These are phyloP conservation scores for Narcine bancroftii DNA, from an alignment of 2,113 vertebrate genomes.

Conservation along the genomic window DNA sequence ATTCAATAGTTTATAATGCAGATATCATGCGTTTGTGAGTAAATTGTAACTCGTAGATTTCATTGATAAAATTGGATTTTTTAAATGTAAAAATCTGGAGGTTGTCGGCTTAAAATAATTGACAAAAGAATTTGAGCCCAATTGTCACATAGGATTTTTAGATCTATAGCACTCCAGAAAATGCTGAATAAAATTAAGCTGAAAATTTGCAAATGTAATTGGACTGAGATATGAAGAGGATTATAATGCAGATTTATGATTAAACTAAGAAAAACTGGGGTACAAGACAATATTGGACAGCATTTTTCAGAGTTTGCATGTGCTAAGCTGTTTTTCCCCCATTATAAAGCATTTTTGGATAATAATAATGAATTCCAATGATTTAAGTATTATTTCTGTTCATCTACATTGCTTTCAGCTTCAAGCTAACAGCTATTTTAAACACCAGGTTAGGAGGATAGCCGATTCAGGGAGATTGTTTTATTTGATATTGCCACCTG, in stretches of 20 bases:
- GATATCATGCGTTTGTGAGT: no score
- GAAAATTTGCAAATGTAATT: neutral
- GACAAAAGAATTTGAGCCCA: neutral
- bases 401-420: neutral
- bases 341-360: neutral
- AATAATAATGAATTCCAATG: neutral
- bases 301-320: neutral
- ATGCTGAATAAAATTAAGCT: neutral
- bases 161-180: neutral
- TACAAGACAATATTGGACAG: neutral
- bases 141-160: neutral
- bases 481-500: neutral
- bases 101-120: neutral
- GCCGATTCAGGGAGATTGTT: neutral
- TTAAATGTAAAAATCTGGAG: neutral
- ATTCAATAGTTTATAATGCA: no score
- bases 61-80: neutral
- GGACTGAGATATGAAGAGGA: neutral
- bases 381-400: neutral
- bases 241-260: neutral
- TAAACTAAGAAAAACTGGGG: neutral
- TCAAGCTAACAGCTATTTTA: neutral
- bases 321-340: neutral
- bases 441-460: neutral
- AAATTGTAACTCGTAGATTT: no score